Conservation (phyloP, 2,888 invertebrate genomes). For the Calliopum simillimum region DNA sequence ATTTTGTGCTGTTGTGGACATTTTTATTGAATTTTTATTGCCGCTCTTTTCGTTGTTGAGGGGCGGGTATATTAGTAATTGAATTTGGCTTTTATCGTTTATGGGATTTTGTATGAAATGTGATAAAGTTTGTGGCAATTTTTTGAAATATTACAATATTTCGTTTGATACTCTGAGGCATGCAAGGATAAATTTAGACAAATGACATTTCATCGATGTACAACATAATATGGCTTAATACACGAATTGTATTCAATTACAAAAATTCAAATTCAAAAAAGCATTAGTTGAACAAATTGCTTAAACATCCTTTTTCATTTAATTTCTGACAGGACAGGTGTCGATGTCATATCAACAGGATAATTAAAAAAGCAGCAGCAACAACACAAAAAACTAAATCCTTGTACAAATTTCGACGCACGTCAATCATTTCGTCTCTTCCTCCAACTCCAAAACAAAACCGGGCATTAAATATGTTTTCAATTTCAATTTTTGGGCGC, state of each 20-base stretch:
- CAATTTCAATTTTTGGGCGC: conserved; percentile 11
- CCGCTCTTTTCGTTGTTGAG: too few relatives aligned
- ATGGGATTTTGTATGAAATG: not conserved
- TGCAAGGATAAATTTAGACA: too few relatives aligned
- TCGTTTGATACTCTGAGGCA: not conserved
- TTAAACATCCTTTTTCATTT: conserved; percentile 19
- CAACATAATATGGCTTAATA: not conserved
- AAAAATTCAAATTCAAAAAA: not conserved
- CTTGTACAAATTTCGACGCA: conserved; percentile 40
- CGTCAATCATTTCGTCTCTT: conserved; percentile 45
- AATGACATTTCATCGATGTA: too few relatives aligned
- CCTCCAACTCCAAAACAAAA: conserved; percentile 17
- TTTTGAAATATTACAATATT: not conserved
- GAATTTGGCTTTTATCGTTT: not conserved
- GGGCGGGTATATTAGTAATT: not conserved
- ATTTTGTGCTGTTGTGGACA: too few relatives aligned
- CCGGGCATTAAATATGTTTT: conserved; percentile 34
- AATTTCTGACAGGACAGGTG: conserved; percentile 28
- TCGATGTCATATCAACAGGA: conserved; percentile 40
- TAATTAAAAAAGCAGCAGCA: conserved; percentile 44
- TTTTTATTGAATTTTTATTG: too few relatives aligned
- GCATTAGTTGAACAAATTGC: not conserved
- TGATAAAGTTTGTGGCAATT: not conserved
- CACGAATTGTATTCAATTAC: not conserved
- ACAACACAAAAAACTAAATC: conserved; percentile 40